phyloP scores from a whole-genome alignment of 2,113 vertebrate species.

The Burhinus bistriatus region DNA sequence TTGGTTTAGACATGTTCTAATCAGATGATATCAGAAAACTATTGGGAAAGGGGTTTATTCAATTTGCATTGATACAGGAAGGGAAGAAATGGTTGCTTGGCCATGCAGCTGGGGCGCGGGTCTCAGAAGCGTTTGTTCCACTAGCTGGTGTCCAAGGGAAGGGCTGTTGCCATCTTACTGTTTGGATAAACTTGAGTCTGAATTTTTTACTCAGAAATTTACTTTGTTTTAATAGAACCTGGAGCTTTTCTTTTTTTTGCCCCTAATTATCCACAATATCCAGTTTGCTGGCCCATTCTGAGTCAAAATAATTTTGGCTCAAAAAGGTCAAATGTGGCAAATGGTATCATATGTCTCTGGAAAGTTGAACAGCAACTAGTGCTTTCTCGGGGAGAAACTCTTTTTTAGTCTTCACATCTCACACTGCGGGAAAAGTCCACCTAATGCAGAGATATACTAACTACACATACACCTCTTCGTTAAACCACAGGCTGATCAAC shows the following conservation, averaged over 20 bases:
- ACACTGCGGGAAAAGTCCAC: neutral
- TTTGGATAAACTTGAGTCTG: neutral
- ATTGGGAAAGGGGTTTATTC: neutral
- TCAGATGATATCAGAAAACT: neutral
- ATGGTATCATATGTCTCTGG: neutral
- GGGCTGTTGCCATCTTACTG: neutral
- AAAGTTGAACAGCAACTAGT: neutral
- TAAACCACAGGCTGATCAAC: neutral
- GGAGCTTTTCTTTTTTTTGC: neutral
- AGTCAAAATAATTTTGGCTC: neutral
- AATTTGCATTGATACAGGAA: neutral
- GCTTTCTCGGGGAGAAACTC: neutral
- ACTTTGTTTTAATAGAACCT: neutral
- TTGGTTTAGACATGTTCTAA: neutral
- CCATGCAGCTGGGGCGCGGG: rapidly evolving
- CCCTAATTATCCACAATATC: neutral
- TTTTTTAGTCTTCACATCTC: neutral
- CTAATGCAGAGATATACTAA: neutral
- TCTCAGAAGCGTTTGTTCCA: neutral
- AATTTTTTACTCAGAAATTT: neutral
- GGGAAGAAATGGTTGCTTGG: neutral
- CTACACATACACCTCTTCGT: no score
- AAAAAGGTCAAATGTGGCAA: neutral
- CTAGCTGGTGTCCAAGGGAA: neutral
- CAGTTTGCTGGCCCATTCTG: neutral